A percentile compares a stretch with the other conserved stretches of the same genome.
phyloP scores from a whole-genome alignment of 2,113 vertebrate genomes.

The Zosterops borbonicus region DNA sequence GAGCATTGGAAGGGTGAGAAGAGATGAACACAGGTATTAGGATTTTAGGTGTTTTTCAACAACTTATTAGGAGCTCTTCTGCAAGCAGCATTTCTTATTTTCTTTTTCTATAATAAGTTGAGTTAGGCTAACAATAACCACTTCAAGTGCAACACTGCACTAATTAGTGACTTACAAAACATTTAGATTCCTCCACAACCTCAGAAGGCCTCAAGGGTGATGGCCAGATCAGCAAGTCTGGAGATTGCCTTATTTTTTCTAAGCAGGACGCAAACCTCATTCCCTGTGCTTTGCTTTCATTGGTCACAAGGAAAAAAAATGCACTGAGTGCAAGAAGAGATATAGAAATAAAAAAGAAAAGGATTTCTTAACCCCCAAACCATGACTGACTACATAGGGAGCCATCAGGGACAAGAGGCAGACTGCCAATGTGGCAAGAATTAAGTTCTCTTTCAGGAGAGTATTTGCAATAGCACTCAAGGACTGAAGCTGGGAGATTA shows the following conservation, averaged over 20 bases:
- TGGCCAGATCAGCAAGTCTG: neutral
- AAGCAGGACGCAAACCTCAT: neutral
- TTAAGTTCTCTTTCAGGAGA: neutral
- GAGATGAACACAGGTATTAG: neutral
- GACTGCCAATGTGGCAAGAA: neutral
- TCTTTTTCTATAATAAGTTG: neutral
- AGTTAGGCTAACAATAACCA: neutral
- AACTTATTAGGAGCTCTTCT: neutral
- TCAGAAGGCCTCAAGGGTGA: neutral
- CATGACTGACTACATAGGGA: neutral
- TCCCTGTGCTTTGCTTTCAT: neutral
- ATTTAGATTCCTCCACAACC: neutral
- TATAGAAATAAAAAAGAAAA: neutral
- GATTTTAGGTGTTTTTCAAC: neutral
- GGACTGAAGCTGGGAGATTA: constrained; percentile 15
- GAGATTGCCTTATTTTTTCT: neutral
- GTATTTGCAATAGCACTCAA: neutral
- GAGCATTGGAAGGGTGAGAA: neutral
- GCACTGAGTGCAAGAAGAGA: neutral
- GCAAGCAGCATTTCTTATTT: neutral
- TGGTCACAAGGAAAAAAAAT: neutral
- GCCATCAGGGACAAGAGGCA: neutral
- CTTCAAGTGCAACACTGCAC: neutral
- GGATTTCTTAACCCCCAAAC: neutral
- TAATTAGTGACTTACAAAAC: neutral